Evolutionary conservation across 2,797 vertebrate species (phyloP).

Genomic region (Gymnoscopelus microlampas): DNA sequence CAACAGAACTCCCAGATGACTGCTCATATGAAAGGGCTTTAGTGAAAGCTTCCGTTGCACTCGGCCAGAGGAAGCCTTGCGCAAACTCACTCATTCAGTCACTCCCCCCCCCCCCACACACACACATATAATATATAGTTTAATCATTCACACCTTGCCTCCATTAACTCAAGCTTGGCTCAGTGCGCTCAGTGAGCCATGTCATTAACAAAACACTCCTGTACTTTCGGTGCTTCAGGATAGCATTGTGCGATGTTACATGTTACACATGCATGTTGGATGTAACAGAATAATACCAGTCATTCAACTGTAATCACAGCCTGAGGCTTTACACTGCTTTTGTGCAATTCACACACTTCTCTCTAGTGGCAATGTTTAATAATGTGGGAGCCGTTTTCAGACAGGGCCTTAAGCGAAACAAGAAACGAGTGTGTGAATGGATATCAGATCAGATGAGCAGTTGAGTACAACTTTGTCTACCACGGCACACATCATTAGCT

Average conservation of each 20-base stretch:
- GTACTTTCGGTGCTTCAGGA: background rate
- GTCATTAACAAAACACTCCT: background rate
- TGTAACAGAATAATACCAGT: too few relatives aligned
- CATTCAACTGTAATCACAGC: background rate
- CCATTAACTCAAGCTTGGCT: background rate
- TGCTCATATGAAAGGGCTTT: background rate
- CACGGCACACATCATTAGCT: too few relatives aligned
- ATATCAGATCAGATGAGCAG: too few relatives aligned
- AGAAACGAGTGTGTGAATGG: too few relatives aligned
- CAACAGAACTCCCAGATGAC: background rate
- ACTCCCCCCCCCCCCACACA: background rate
- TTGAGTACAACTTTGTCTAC: too few relatives aligned
- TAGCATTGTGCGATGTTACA: background rate
- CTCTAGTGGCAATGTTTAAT: background rate
- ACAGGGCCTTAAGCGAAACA: too few relatives aligned
- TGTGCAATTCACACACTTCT: background rate
- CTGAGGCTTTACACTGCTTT: background rate
- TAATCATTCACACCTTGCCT: background rate
- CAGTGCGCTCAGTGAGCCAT: background rate
- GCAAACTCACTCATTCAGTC: background rate
- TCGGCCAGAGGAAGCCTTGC: background rate
- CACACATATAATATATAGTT: background rate
- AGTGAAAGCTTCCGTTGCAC: slow-evolving; percentile 15
- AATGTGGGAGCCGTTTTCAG: too few relatives aligned
- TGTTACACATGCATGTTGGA: background rate